Conservation (phyloP, 1,140 invertebrate genomes). For the Euglossa dilemma region DNA sequence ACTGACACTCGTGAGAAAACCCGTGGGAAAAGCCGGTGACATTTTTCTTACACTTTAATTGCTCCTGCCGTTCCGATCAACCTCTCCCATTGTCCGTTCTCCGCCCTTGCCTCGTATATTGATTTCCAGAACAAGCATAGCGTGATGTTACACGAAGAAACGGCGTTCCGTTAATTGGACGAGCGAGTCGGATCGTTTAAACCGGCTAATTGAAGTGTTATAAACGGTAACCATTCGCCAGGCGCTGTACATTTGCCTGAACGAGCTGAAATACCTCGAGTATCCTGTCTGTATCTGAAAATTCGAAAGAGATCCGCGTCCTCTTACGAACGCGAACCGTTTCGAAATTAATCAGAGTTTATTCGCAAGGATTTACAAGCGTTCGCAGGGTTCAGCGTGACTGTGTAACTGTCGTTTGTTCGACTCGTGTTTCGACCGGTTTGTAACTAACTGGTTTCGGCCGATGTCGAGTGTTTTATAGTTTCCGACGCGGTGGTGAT, state of each 20-base stretch:
- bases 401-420: too few relatives aligned
- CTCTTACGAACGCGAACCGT: too few relatives aligned
- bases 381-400: too few relatives aligned
- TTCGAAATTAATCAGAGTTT: too few relatives aligned
- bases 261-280: too few relatives aligned
- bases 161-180: background rate
- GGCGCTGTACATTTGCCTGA: background rate
- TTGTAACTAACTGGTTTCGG: too few relatives aligned
- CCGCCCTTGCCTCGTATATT: background rate
- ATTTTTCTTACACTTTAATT: background rate
- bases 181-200: background rate
- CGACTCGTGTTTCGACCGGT: too few relatives aligned
- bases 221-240: background rate
- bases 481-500: too few relatives aligned
- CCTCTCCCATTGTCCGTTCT: background rate
- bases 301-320: too few relatives aligned
- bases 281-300: too few relatives aligned
- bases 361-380: too few relatives aligned
- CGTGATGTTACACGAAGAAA: background rate
- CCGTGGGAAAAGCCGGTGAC: conserved; percentile 10
- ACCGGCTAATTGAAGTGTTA: background rate
- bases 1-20: conserved; percentile 39
- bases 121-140: background rate
- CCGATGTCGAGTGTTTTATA: too few relatives aligned
- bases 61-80: background rate